Base-by-base conservation (phyloP, 2,888 invertebrate species). In the Netelia virgata region DNA sequence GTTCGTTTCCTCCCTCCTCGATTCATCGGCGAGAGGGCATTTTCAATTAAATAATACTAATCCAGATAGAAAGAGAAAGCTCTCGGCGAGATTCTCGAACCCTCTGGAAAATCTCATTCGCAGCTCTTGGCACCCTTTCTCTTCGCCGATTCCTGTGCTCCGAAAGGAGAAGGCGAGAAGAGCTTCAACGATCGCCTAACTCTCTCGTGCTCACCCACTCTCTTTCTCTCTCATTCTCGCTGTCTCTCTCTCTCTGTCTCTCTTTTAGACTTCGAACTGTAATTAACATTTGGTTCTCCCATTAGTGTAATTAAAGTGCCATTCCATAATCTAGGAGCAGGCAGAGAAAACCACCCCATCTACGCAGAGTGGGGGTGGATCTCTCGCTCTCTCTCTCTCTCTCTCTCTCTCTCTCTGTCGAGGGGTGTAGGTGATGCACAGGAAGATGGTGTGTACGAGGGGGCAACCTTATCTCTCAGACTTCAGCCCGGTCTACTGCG, bases 231-330 rank as follows among this genome's bases (percentile, higher is more conserved):
- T 87, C 86, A 53, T 55, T 70, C 86, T 86, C 87, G 50, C 75
- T 93, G 94, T 94, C 94, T 69, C 72, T n/a, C 63, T 93, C 88
- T 74, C 87, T 87, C 88, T 68, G 68, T 93, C 94, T 94, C 94
- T 95, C 94, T 94, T 94, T 94, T 94, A 94, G 95, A 94, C 95
- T 95, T 95, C 95, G 95, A 95, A 95, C 95, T 94, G 95, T 96
- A 96, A 96, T 96, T 96, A 96, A 96, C 96, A 96, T 95, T 95
- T 95, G 95, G 95, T 95, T 95, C 95, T 95, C 95, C 96, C 96
- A 96, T 96, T 96, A 96, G 96, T 95, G 95, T 96, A 96, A 96
- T 96, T 96, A 96, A 96, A 96, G 95, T 95, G 95, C 95, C 95
- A 94, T 95, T 95, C 95, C 94, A 94, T 95, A 95, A 95, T 95